Base-by-base conservation (phyloP, 2,888 invertebrate species). In the Heliconius charithonia region DNA sequence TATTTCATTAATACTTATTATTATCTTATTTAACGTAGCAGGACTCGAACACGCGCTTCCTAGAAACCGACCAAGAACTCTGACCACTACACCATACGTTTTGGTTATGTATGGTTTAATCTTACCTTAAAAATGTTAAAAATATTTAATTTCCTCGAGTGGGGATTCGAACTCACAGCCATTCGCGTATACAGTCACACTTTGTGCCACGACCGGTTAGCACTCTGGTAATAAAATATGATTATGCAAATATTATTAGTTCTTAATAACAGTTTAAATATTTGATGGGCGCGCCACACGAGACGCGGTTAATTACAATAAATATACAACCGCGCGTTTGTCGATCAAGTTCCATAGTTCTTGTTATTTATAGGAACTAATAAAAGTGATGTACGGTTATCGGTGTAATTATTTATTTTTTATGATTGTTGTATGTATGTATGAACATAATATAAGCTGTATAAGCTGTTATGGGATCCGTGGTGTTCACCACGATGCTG, bases 201-300 rank as follows among this genome's bases (percentile, higher is more conserved):
- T 51, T 51, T 51, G 51, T 2, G 3, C 51, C 51, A 51, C 51
- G 16, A 7, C 51, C 19, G 51, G 51, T 19, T 51, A 13, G 13
- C 41, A 45, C 13, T 45, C 41, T 45, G 51, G 19, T 19, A 51
- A 51, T 51, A 51, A 51, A 91, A 92, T 88, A 89, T 88, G 89
- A 92, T 94, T 94, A 94, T 94, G 93, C 93, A 93, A 94, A 94
- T 94, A 93, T 90, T 89, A 94, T 93, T 92, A 90, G 91, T 93
- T 93, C 89, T 89, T 93, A 93, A 93, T 93, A 93, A 92, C 91
- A 90, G 91, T 93, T 92, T 90, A 90, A 90, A 88, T 86, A 88
- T 89, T 89, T 90, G 91, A 93, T 91, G 89, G 88, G 87, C 88
- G 88, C 89, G 89, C 90, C 90, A 88, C 92, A 90, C 91, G 88